Evolutionary conservation across 2,113 vertebrate genomes (phyloP).

Genomic region (Pangasianodon hypophthalmus): DNA sequence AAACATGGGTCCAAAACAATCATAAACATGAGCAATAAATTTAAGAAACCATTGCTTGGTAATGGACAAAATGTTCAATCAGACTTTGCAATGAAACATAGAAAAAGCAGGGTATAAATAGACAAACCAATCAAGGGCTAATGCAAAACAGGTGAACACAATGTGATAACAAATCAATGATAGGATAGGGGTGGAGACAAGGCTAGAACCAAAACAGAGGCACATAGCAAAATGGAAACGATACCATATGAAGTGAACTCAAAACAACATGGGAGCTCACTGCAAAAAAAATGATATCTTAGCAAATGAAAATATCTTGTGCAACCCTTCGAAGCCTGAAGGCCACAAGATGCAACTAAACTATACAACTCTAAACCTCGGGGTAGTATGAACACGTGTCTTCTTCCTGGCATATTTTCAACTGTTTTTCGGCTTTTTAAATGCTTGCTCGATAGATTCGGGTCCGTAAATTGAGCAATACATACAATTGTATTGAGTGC

Average conservation of each 20-base stretch:
- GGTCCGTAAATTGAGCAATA: not conserved
- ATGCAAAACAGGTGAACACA: not conserved
- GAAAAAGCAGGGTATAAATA: too few relatives aligned
- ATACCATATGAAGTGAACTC: not conserved
- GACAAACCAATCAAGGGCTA: not conserved
- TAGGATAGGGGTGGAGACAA: not conserved
- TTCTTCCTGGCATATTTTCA: not conserved
- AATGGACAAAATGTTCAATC: not conserved
- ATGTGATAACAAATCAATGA: not conserved
- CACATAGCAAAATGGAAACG: not conserved
- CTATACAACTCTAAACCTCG: not conserved
- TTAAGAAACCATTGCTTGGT: not conserved
- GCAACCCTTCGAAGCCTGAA: not conserved
- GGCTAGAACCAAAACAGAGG: not conserved
- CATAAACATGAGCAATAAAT: not conserved
- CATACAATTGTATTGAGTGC: not conserved
- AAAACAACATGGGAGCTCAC: not conserved
- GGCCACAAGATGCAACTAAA: not conserved
- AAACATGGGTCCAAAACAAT: not conserved
- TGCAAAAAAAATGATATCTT: not conserved
- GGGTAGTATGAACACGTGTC: not conserved
- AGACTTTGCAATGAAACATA: not conserved
- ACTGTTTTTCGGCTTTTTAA: not conserved
- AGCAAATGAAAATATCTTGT: not conserved
- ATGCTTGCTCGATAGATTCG: not conserved